Conservation (phyloP, 2,888 invertebrate genomes). For the Rhamphomyia laevipes region DNA sequence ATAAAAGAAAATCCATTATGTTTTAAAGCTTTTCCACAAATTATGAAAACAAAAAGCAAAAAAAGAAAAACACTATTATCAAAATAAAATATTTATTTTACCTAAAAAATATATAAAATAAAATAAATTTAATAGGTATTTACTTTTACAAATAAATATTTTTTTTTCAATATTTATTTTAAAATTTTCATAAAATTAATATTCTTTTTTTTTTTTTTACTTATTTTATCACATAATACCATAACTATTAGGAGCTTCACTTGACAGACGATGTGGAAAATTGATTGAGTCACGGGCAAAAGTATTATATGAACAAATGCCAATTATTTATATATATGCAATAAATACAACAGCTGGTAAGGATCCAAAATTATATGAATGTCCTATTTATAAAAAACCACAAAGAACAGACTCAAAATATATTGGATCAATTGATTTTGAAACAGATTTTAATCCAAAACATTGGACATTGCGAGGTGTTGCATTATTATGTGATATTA, state of each 20-base stretch:
- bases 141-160: no score
- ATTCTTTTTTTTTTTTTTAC: no score
- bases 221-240: no score
- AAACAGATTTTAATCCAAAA: constrained; percentile 81
- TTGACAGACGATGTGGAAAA: constrained; percentile 78
- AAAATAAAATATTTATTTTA: no score
- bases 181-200: no score
- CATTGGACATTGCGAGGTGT: constrained; percentile 95
- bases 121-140: no score
- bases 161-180: no score
- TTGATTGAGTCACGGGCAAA: constrained; percentile 88
- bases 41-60: no score
- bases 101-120: no score
- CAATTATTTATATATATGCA: constrained; percentile 91
- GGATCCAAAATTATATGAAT: constrained; percentile 84
- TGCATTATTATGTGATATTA: constrained; percentile 92
- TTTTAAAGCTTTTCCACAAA: no score
- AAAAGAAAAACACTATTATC: no score
- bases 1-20: no score
- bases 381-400: constrained; percentile 93
- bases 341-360: constrained; percentile 89
- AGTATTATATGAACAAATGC: constrained; percentile 89
- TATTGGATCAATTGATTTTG: constrained; percentile 89
- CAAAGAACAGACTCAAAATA: constrained; percentile 90
- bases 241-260: constrained; percentile 53